Evolutionary conservation across 1,140 invertebrate genomes (phyloP).

Genomic region (Caerostris darwini): DNA sequence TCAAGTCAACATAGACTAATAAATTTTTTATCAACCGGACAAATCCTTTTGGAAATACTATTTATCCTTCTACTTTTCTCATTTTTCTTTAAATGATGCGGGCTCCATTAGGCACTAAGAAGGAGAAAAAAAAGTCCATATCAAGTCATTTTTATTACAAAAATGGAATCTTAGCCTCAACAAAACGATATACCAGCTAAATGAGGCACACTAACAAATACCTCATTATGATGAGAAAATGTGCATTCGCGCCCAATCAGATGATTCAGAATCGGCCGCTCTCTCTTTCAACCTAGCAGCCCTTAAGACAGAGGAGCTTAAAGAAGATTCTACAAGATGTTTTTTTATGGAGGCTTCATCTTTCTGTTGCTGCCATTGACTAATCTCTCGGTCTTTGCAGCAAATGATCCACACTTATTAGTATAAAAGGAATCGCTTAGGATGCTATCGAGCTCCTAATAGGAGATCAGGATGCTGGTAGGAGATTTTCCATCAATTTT

Average conservation of each 20-base stretch:
- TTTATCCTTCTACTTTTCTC: neutral
- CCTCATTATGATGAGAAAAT: conserved; percentile 44
- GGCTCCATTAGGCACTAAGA: neutral
- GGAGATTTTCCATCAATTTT: conserved; percentile 3
- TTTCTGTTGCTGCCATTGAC: neutral
- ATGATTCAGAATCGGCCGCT: conserved; percentile 1
- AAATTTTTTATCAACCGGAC: no score
- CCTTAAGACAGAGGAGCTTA: neutral
- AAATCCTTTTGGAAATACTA: no score
- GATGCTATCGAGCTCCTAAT: neutral
- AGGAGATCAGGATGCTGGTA: neutral
- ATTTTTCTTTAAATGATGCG: neutral
- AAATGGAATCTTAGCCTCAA: neutral
- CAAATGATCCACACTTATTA: conserved; percentile 31
- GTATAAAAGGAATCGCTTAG: conserved; percentile 1
- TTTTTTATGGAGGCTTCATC: neutral
- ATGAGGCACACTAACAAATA: conserved; percentile 54
- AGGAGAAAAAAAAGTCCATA: neutral
- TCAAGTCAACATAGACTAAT: no score
- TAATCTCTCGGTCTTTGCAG: conserved; percentile 27
- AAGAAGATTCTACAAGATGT: neutral
- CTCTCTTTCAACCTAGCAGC: no score
- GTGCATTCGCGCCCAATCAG: conserved; percentile 47
- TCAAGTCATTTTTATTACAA: neutral
- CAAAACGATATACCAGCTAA: neutral